Evolutionary conservation across 2,797 vertebrate species (phyloP), one percentile per base, ranked within the genome.

Genomic region (Sparidentex hasta): DNA sequence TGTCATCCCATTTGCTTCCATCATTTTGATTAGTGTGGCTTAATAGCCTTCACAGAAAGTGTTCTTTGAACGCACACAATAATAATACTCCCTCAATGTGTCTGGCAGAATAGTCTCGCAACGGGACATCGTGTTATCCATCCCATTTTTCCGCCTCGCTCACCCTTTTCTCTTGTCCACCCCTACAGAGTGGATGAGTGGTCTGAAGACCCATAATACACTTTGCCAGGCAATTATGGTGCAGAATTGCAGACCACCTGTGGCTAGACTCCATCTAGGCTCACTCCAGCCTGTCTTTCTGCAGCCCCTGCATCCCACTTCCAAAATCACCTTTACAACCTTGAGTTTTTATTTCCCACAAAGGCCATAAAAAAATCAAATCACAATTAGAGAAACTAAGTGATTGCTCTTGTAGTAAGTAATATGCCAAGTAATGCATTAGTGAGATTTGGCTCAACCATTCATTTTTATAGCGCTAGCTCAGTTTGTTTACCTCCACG

Each of bases 191-290:
- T 83, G 76, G 90, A 92, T 92, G 94, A 94, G 93, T 93, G 93
- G 90, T 91, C 93, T 90, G 88, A 93, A 92, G 92, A 91, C 92
- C 91, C 89, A 80, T 85, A 92, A 90, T 90, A 89, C 94, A 94
- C 93, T 95, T 94, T 93, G 79, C 86, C 69, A 82, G 84, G 94
- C 94, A 95, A 96, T 96, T 96, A 96, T 59, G 52, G 90, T 68
- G 78, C 88, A 90, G 90, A 95, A 95, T 94, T 94, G 95, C 93
- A 75, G 93, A 94, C 95, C 95, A 95, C 95, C 95, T 95, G 95
- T 93, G 91, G 95, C 90, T 93, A 87, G 25, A 75, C 86, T 88
- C 82, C 81, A 90, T 92, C 90, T 90, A 46, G 76, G 58, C 58
- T 73, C 81, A 74, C 80, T 74, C 83, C 71, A 65, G 65, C 78